Conservation (phyloP, 2,888 invertebrate genomes). For the Dorcus hopei region DNA sequence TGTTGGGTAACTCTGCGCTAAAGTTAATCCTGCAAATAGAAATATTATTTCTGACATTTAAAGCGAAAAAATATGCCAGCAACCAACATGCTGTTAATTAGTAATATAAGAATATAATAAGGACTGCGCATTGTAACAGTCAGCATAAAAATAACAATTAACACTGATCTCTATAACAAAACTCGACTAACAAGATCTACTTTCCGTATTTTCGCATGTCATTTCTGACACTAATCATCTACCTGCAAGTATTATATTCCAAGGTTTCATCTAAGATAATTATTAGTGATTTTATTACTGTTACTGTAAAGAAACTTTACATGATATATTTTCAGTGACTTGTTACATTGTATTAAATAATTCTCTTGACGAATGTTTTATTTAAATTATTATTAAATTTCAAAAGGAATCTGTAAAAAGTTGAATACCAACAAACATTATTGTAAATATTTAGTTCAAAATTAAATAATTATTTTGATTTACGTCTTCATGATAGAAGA, state of each 20-base stretch:
- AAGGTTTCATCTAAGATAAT: conserved; percentile 6
- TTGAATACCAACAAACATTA: too few relatives aligned
- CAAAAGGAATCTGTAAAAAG: background rate
- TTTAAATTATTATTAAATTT: background rate
- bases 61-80: background rate
- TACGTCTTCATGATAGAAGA: too few relatives aligned
- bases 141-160: conserved; percentile 3
- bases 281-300: background rate
- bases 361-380: background rate
- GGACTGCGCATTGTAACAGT: background rate
- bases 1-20: background rate
- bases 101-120: background rate
- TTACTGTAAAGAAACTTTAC: too few relatives aligned
- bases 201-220: conserved; percentile 11
- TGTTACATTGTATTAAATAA: background rate
- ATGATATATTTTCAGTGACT: background rate
- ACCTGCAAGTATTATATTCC: background rate
- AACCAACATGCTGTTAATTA: background rate
- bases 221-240: conserved; percentile 10
- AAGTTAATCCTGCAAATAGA: background rate
- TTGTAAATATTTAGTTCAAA: too few relatives aligned
- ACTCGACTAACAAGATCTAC: conserved; percentile 8
- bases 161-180: background rate
- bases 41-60: conserved; percentile 3
- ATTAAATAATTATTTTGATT: too few relatives aligned